A percentile compares a stretch with the other conserved stretches of the same genome.
Evolutionary conservation across 1,140 invertebrate species (phyloP).

Genomic region (Pachypsylla venusta): DNA sequence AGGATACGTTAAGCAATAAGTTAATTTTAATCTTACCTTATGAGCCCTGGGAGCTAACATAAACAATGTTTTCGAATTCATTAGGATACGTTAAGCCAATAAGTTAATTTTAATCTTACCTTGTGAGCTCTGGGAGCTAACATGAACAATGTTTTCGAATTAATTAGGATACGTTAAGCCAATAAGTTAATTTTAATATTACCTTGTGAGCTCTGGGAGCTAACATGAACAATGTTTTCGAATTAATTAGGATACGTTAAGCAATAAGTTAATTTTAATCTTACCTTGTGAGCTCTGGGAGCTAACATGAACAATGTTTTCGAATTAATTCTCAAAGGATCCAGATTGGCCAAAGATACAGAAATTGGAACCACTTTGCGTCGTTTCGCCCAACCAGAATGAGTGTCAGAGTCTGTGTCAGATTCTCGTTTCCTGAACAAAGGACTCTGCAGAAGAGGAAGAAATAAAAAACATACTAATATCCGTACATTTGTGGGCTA

Average conservation of each 20-base stretch:
- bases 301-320: slow-evolving; percentile 60
- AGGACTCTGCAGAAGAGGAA: slow-evolving; percentile 33
- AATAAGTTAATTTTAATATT: no score
- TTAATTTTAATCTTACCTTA: no score
- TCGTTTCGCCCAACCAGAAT: slow-evolving; percentile 32
- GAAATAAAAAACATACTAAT: neutral
- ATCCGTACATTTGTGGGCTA: slow-evolving; percentile 7
- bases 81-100: no score
- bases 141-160: slow-evolving; percentile 52
- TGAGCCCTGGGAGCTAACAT: slow-evolving; percentile 40
- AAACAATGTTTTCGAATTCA: slow-evolving; percentile 51
- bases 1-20: no score
- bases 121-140: slow-evolving; percentile 35
- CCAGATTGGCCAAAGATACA: slow-evolving; percentile 43
- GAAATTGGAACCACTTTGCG: slow-evolving; percentile 20
- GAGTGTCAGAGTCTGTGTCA: slow-evolving; percentile 40
- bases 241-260: no score
- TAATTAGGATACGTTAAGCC: no score
- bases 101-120: no score
- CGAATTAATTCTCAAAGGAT: slow-evolving; percentile 46
- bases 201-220: slow-evolving; percentile 24
- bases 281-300: slow-evolving; percentile 23
- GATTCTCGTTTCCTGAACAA: slow-evolving; percentile 42
- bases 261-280: no score
- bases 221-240: slow-evolving; percentile 61